Conservation (phyloP, 2,797 vertebrate genomes). For the Siniperca undulata region DNA sequence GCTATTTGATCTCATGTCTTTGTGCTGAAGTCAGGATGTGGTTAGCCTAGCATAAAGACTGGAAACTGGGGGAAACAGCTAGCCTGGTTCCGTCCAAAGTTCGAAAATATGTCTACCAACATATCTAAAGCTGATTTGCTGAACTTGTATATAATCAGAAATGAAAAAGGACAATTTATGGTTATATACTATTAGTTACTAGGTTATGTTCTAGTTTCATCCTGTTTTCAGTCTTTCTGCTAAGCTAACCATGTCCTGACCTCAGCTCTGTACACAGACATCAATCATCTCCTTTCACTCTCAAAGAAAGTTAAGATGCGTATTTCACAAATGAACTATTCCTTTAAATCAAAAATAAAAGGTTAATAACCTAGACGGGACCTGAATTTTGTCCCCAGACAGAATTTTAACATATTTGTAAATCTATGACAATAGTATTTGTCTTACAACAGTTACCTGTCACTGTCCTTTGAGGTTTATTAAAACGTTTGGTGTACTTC, state of each 20-base stretch:
- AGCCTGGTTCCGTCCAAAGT: neutral
- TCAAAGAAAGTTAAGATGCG: neutral
- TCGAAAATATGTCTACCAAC: neutral
- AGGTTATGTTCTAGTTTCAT: neutral
- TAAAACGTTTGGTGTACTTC: no score
- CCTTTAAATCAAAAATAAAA: neutral
- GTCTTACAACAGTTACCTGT: no score
- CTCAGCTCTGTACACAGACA: no score
- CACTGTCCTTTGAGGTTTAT: no score
- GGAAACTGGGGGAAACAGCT: neutral
- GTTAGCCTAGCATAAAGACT: neutral
- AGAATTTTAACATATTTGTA: no score
- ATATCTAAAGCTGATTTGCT: neutral
- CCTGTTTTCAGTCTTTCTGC: neutral
- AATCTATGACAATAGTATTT: no score
- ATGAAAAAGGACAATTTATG: neutral
- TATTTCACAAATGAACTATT: neutral
- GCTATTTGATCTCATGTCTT: no score
- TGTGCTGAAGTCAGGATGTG: no score
- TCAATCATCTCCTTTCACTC: neutral
- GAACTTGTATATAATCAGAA: neutral
- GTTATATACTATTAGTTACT: no score
- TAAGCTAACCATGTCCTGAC: neutral
- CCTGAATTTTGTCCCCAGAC: no score
- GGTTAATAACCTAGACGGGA: neutral